Base-by-base conservation (phyloP, 2,888 invertebrate species). In the Patella caerulea region DNA sequence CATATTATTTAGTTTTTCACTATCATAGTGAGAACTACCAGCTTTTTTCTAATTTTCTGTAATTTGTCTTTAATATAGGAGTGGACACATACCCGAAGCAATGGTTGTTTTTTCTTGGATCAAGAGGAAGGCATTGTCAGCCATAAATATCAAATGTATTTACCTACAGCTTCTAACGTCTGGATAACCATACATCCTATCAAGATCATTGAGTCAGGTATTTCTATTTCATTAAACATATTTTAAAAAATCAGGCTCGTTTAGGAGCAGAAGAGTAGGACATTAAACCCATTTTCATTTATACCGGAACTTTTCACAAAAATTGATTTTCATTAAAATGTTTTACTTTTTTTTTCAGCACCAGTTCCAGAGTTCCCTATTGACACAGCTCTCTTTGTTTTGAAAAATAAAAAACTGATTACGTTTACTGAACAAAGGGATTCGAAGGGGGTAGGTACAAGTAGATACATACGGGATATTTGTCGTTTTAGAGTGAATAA, bases 61-160 rank as follows among this genome's bases (percentile, higher is more conserved):
- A 24, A 24, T 24, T 0, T 24, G 1, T 24, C 24, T 71, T 76
- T 75, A 14, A n/a, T 76, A 7, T 79, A 91, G 91, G 88, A 90
- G 52, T 91, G 91, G 91, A 81, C 74, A 4, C 81, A 84, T 72
- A 72, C 70, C 29, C 82, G 81, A 29, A 87, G 85, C 74, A 90
- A 89, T 75, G 91, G 91, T 7, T 87, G 88, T 78, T 91, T 91
- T 81, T 90, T 87, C 83, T 79, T 90, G 76, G 90, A 89, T 73
- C 87, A 88, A 29, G 89, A 89, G 15, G 86, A 87, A 71, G 84
- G 81, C 11, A 84, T 91, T 54, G 82, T 87, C 2, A 87, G 86
- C 54, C 90, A 91, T 82, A 86, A 87, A 72, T 91, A 87, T 84
- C 82, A 73, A 29, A 83, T 91, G 52, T 83, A 77, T 5, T 77